These are phyloP conservation scores for Smutsia gigantea DNA, from an alignment of 2,797 vertebrate genomes.

Conservation along the genomic window DNA sequence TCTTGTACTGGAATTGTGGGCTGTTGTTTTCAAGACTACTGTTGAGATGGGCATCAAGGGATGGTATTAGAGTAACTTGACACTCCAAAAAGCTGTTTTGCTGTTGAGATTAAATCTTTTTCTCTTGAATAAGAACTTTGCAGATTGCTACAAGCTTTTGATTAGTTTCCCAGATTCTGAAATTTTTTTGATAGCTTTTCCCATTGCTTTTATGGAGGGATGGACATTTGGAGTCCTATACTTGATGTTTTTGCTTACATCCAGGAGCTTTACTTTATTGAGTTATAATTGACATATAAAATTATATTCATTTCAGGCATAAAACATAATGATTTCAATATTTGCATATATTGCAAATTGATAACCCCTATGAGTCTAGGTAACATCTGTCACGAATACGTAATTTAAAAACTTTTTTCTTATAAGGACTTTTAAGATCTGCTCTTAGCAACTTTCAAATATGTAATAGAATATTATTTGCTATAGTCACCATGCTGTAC, in stretches of 20 bases:
- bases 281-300: neutral
- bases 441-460: no score
- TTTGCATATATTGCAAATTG: neutral
- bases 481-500: neutral
- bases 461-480: no score
- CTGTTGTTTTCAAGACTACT: neutral
- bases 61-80: neutral
- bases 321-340: neutral
- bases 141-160: neutral
- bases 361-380: neutral
- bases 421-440: no score
- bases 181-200: neutral
- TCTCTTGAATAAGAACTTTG: neutral
- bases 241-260: neutral
- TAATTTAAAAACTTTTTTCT: no score
- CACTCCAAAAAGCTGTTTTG: neutral
- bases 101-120: neutral
- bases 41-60: neutral
- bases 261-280: neutral
- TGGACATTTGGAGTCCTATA: neutral
- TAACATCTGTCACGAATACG: neutral
- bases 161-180: neutral
- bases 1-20: neutral
- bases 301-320: neutral
- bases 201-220: neutral